phyloP scores from a whole-genome alignment of 2,797 vertebrate species.

The Oreochromis mossambicus region DNA sequence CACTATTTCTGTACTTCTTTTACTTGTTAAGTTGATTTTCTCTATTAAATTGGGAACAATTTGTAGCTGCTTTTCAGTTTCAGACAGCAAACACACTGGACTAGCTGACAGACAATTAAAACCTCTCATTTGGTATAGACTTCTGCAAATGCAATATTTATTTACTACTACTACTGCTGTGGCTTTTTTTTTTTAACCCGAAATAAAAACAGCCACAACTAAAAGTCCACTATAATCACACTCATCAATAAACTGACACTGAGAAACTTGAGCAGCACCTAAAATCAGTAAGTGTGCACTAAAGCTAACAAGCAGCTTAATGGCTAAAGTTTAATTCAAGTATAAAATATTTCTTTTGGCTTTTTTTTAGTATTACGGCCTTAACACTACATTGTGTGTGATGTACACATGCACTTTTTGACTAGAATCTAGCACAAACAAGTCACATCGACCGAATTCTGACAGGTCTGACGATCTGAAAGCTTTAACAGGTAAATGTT shows the following conservation, averaged over 20 bases:
- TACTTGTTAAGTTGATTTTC: background rate
- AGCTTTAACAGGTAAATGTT: constrained; percentile 35
- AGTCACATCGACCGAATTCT: background rate
- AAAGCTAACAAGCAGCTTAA: background rate
- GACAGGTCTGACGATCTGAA: constrained; percentile 24
- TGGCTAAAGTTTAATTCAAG: background rate
- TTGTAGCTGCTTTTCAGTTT: background rate
- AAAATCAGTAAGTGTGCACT: background rate
- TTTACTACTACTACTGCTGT: background rate
- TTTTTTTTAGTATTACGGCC: background rate
- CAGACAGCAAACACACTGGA: background rate
- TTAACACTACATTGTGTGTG: background rate
- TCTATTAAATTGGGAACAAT: background rate
- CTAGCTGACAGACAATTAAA: background rate
- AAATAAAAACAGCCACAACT: background rate
- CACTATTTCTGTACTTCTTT: background rate
- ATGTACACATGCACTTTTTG: background rate
- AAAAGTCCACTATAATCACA: background rate
- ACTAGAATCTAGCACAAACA: constrained; percentile 2
- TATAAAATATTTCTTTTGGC: background rate
- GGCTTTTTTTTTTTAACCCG: too few relatives aligned
- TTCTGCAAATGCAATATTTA: background rate
- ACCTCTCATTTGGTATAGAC: background rate
- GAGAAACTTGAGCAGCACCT: background rate
- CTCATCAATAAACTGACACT: background rate